Evolutionary conservation across 35 echinoderm and acorn worm genomes (phyloP), one percentile per base, ranked within the genome.

Genomic region (Apostichopus parvimensis): DNA sequence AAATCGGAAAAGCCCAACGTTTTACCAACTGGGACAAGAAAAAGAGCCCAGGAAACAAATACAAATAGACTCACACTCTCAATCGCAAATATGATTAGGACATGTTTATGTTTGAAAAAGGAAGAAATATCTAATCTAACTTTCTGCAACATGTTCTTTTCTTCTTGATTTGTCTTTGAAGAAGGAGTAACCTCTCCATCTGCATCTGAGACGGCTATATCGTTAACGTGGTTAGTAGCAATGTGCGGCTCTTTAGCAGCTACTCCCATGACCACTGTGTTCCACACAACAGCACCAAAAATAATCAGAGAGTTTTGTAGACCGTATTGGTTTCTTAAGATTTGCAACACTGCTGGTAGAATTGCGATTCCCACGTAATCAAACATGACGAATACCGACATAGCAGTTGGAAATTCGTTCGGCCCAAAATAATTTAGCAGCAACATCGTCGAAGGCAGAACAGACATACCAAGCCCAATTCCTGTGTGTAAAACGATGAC

Each of bases 21-120:
- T 84, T 17, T 84, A 58, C 81, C 81, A 84, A 84, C 55, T 20
- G 81, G 81, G 6, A 84, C 54, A 22, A 84, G 81, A 84, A 84
- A 84, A 5, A 84, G 17, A 6, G 81, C 81, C 81, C 81, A 84
- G 6, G 81, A 84, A n/a, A 84, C 58, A 52, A 58, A 84, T 22
- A 84, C 15, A 52, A 6, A 84, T 6, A 18, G 71, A n/a, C 71
- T 22, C 1, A 73, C 6, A 22, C 71, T 73, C n/a, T 14, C 71
- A 73, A 73, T 73, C 20, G 24, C 1, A 18, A 73, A 22, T 17
- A 73, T 22, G 6, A 73, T 7, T 22, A 22, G 6, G n/a, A 5
- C 71, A 18, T 73, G 71, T 22, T 73, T 73, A 7, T 73, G 71
- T 73, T 73, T n/a, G n/a, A 73, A 6, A n/a, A 73, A 20, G 71